Evolutionary conservation across 1,140 invertebrate genomes (phyloP), one percentile per base, ranked within the genome.

Genomic region (Galendromus occidentalis): DNA sequence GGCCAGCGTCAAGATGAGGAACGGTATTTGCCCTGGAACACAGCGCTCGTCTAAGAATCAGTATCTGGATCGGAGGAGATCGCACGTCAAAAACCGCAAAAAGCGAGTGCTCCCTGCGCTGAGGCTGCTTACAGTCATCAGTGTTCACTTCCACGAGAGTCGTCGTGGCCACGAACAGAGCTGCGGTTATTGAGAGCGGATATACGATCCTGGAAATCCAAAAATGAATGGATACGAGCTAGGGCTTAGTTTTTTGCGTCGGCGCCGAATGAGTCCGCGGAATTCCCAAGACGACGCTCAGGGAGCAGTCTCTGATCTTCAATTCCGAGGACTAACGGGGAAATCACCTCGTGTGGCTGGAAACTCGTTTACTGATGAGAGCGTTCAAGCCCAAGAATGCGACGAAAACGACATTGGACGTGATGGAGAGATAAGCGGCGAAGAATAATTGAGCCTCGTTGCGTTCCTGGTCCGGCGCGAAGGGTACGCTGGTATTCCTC

Each of bases 121-220:
- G n/a, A n/a, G n/a, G n/a, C n/a, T n/a, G n/a, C n/a, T n/a, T 78
- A 85, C 88, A 90, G 64, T 79, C 73, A 73, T 92, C 88, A 0
- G 88, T 90, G 73, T 91, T 79, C 14, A 91, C 77, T 75, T 85
- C 81, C 0, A 90, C 87, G 71, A 94, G 81, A 7, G 80, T 78
- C 0, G 88, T 86, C 0, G 90, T 93, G 2, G 87, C 66, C 18
- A 86, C 79, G 75, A 95, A 93, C 2, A 89, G 75, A 18, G 86
- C 42, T 17, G 88, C 78, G 69, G 92, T 85, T 9, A 84, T 72
- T 20, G 80, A 71, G 33, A 92, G 77, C 1, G 88, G 47, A 20
- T 83, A 82, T 67, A 88, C 77, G 67, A 89, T 76, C 74, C 85
- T 87, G 71, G 66, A 77, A 80, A 76, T 71, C 45, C n/a, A 76